These are phyloP conservation scores for Caradrina clavipalpis DNA, from an alignment of 2,888 invertebrate species.

Conservation along the genomic window DNA sequence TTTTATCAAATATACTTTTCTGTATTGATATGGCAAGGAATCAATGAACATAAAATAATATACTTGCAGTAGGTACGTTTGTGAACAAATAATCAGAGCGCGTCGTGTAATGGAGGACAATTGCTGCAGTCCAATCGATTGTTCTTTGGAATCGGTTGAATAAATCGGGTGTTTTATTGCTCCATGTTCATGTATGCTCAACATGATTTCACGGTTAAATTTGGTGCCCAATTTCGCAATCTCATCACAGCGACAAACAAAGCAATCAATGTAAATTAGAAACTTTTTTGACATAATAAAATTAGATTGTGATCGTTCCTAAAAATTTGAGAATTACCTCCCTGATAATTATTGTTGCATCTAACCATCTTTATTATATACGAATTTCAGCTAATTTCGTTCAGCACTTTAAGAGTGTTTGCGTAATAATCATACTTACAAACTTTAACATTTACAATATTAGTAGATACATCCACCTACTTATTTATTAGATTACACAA, in stretches of 20 bases:
- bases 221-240: no score
- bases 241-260: no score
- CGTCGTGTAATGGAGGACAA: slow-evolving; percentile 38
- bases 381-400: no score
- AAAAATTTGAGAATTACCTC: no score
- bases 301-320: no score
- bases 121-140: slow-evolving; percentile 40
- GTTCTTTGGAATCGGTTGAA: slow-evolving; percentile 38
- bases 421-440: no score
- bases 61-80: not conserved
- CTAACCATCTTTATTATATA: no score
- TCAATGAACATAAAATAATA: not conserved
- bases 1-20: not conserved
- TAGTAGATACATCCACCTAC: not conserved
- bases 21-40: not conserved
- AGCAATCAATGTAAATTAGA: no score
- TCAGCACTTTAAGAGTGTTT: no score
- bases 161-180: slow-evolving; percentile 38
- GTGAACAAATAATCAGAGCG: slow-evolving; percentile 47
- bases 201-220: not conserved
- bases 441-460: no score
- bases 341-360: no score
- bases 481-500: slow-evolving; percentile 54
- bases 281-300: no score
- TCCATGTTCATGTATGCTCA: not conserved